Evolutionary conservation across 1,140 invertebrate genomes (phyloP), one percentile per base, ranked within the genome.

Genomic region (Trissolcus basalis): DNA sequence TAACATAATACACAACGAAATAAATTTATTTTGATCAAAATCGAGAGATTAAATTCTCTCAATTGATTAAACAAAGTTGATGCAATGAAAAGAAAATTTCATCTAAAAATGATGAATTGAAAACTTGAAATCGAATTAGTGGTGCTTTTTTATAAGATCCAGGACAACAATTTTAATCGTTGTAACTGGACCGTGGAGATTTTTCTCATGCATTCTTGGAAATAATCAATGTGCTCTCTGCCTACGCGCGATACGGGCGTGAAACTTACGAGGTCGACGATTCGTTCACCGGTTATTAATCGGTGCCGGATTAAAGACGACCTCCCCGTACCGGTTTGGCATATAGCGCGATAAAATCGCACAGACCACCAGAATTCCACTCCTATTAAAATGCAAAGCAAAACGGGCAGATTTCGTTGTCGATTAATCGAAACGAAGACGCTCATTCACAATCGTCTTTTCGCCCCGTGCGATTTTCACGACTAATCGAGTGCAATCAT

Each of bases 251-350:
- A 80, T 74, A 74, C 59, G 32, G 65, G 70, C 63, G 74, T 68
- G 70, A 80, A 82, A 84, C 61, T 77, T 81, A 77, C 71, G 75
- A 81, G 74, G 74, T 72, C 58, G 54, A 63, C 61, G 76, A 81
- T 80, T 82, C 77, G 67, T 77, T 81, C 71, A 70, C 54, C 60
- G 77, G 77, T 83, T 82, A 85, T 86, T 85, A 83, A 84, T 85
- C 78, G 81, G 59, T 53, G 59, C 63, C 36, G 81, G 80, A 83
- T 84, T 82, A 81, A 83, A 77, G 80, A 77, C 77, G 72, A 76
- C 61, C 71, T 69, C 70, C 67, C 55, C 70, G 55, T 85, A 84
- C 82, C 83, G 83, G 82, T 84, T 84, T 75, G 53, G 69, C 60
- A 71, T 67, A 67, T 44, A 67, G n/a, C 53, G 65, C 55, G 77